Evolutionary conservation across 2,888 invertebrate species (phyloP), one percentile per base, ranked within the genome.

Genomic region (Thecocarcelia acutangulata): DNA sequence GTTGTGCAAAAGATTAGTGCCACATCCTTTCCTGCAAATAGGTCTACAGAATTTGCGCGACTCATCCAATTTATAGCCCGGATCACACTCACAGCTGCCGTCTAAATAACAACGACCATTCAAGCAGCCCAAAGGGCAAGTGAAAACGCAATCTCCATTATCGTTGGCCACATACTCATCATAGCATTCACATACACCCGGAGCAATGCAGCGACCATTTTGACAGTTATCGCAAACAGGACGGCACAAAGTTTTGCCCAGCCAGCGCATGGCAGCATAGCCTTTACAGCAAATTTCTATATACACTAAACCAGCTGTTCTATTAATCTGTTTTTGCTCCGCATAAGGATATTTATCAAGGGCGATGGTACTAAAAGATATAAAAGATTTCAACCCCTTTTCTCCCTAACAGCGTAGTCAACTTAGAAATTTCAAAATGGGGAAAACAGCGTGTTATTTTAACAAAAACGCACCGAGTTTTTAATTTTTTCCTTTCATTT

Each of bases 281-380:
- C 95, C 96, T 0, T 92, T 92, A 87, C 96, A 96, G 87, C 96
- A 96, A 40, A 93, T 92, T 83, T 94, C 92, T 85, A 95, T 93
- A 64, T 92, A 92, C 84, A 93, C 93, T 73, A 93, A 91, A 24
- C 93, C 92, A 13, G 93, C 90, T 15, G 92, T 90, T 0, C 94
- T 80, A 44, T 90, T 89, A 24, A 83, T 64, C 56, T 89, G 89
- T 15, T 87, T 85, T 24, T 78, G 56, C 13, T 83, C 84, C 1
- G 87, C 85, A 24, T 84, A 69, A 21, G 86, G 58, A 72, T 88
- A 86, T 85, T 90, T 87, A n/a, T 87, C 70, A 1, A 90, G 69
- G 1, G 87, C 82, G 21, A 87, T 88, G 0, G 33, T 15, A 0
- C 83, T 82, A 52, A 54, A 52, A 37, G 6, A 2, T 19, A 59